Evolutionary conservation across 2,797 vertebrate genomes (phyloP), one percentile per base, ranked within the genome.

Genomic region (Tympanoctomys barrerae): DNA sequence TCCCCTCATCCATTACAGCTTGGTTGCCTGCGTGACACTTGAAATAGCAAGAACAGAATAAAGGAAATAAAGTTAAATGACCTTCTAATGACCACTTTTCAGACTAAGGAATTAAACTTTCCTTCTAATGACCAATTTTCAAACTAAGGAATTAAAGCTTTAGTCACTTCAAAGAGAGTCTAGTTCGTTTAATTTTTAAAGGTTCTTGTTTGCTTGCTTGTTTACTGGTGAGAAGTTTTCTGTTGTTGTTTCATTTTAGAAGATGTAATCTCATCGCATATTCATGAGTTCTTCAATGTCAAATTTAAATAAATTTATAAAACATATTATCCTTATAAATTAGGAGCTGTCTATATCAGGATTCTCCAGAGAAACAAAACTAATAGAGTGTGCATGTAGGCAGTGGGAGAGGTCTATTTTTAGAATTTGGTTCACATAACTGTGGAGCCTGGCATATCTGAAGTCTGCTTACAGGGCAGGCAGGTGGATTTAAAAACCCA

Each of bases 271-370:
- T 54, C 33, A 71, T 82, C 52, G 54, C 75, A 46, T 52, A 70
- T 87, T 89, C 3, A 87, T n/a, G 21, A 36, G 36, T 59, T 80
- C 46, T 61, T 92, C 68, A 64, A 24, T 39, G 28, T 19, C 85
- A 88, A 91, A 52, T 24, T 52, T 68, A 89, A 87, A 78, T 84
- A 49, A 8, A 78, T 82, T 59, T 80, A 71, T 90, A 71, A 95
- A 96, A 88, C 28, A 59, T 88, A 42, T 49, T 94, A 78, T 33
- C 49, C 36, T 90, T 19, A 66, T 96, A 80, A 89, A 84, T 84
- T 78, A 62, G 31, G 61, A 87, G 59, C 36, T 70, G 5, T 82
- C 49, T 80, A 1, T 80, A 59, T 87, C 87, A 96, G 64, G 12
- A 2, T 87, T 83, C 68, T 49, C 84, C 46, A 83, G 75, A 89